phyloP scores from a whole-genome alignment of 2,888 invertebrate genomes.

The Dioctria linearis region DNA sequence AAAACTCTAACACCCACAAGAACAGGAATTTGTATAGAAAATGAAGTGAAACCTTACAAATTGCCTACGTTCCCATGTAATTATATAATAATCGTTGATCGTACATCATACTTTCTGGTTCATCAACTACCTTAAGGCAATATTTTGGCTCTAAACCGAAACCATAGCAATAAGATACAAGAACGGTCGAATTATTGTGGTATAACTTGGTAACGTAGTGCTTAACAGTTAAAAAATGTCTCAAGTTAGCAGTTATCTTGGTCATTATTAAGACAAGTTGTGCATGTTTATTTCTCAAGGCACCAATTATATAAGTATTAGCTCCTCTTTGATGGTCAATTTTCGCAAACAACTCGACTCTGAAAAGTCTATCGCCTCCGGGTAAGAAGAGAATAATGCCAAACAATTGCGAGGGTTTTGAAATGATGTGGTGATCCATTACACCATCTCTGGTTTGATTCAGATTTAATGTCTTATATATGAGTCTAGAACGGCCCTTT shows the following conservation, averaged over 20 bases:
- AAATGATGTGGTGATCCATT: slow-evolving; percentile 43
- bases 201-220: slow-evolving; percentile 2
- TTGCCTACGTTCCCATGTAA: slow-evolving; percentile 54
- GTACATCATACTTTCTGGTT: slow-evolving; percentile 39
- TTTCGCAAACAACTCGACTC: slow-evolving; percentile 44
- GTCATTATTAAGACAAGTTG: slow-evolving; percentile 55
- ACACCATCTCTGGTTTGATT: slow-evolving; percentile 1
- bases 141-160: slow-evolving; percentile 36
- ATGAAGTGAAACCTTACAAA: slow-evolving; percentile 53
- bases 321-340: slow-evolving; percentile 58
- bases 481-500: slow-evolving; percentile 38
- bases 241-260: slow-evolving; percentile 51
- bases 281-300: slow-evolving; percentile 55
- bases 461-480: slow-evolving; percentile 12
- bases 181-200: slow-evolving; percentile 31
- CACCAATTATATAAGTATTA: slow-evolving; percentile 58
- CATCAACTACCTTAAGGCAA: slow-evolving; percentile 34
- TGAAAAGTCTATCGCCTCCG: slow-evolving; percentile 36
- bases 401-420: slow-evolving; percentile 44
- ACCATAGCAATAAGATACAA: slow-evolving; percentile 29
- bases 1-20: slow-evolving; percentile 25
- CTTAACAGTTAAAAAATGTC: slow-evolving; percentile 44
- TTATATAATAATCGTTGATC: slow-evolving; percentile 53
- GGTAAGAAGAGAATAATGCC: slow-evolving; percentile 31
- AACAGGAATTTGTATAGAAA: slow-evolving; percentile 16